Evolutionary conservation across 2,888 invertebrate genomes (phyloP), one percentile per base, ranked within the genome.

Genomic region (Tachina grossa): DNA sequence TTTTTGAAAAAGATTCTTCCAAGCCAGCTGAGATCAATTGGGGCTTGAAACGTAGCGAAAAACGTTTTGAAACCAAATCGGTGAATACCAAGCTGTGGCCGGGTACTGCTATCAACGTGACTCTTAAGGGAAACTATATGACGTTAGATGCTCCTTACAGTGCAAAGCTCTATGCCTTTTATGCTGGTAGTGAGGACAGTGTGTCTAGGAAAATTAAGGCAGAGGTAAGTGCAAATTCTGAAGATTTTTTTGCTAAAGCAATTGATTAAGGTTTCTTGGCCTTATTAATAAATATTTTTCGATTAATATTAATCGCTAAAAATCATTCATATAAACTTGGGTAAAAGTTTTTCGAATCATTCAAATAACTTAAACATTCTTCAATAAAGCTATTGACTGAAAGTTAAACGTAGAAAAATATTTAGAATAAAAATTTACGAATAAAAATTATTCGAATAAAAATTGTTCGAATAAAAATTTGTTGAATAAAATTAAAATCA

Each of bases 91-190:
- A 94, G 89, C 92, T 97, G 78, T 95, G 95, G 90, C 95, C 96
- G 5, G 97, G 96, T 43, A 97, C 97, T 0, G 97, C 95, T 2
- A 95, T 97, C 71, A 97, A 97, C 91, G 96, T 97, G 0, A 96
- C 96, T 0, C 94, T 97, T 19, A 94, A 93, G 72, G 97, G 96
- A 2, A 96, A 96, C 89, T 94, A 95, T 88, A 95, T 96, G 0
- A 95, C 95, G 84, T 94, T 95, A 75, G 97, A 97, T 88, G 94
- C 95, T 0, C 96, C 96, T 45, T 97, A 97, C 90, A 94, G 94
- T 41, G 97, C 95, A 8, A 95, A 94, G 83, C 93, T 97, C 57
- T 94, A 95, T 69, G 95, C 97, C 11, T 93, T 91, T 85, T 93
- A 92, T 88, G 89, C 90, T 16, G 93, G 91, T 84, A 91, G 89